These are phyloP conservation scores for Graphium colonna DNA, from an alignment of 2,888 invertebrate genomes.

Conservation along the genomic window DNA sequence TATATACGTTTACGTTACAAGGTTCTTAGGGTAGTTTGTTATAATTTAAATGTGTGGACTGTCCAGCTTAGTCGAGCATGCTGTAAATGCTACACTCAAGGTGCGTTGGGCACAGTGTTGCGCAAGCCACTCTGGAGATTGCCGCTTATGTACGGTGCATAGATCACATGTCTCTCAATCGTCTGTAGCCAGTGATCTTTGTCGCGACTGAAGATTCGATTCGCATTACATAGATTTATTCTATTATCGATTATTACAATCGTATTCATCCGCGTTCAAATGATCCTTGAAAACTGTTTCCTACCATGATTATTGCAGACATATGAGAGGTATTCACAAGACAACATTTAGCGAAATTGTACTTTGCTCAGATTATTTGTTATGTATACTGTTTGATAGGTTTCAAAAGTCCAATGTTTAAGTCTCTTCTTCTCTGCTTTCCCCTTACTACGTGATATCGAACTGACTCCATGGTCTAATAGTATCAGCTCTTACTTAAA, in stretches of 20 bases:
- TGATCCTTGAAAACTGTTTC: background rate
- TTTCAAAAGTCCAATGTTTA: no score
- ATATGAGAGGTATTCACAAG: no score
- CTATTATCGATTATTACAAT: no score
- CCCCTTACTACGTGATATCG: no score
- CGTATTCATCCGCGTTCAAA: background rate
- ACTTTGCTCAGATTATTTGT: no score
- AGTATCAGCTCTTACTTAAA: no score
- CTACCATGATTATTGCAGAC: background rate
- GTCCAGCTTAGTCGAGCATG: background rate
- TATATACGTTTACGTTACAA: background rate
- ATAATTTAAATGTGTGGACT: background rate
- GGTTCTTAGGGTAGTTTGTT: background rate
- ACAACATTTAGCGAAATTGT: no score
- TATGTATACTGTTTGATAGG: no score
- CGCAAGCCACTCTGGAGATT: constrained; percentile 42
- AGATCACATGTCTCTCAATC: constrained; percentile 42
- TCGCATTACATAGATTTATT: constrained; percentile 12
- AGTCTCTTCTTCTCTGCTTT: no score
- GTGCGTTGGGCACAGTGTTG: constrained; percentile 48
- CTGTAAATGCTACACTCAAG: constrained; percentile 18
- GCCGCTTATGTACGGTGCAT: constrained; percentile 39
- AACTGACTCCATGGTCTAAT: no score
- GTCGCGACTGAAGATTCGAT: background rate
- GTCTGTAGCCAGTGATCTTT: constrained; percentile 14